phyloP scores from a whole-genome alignment of 2,888 invertebrate species.

The Microctonus aethiopoides region DNA sequence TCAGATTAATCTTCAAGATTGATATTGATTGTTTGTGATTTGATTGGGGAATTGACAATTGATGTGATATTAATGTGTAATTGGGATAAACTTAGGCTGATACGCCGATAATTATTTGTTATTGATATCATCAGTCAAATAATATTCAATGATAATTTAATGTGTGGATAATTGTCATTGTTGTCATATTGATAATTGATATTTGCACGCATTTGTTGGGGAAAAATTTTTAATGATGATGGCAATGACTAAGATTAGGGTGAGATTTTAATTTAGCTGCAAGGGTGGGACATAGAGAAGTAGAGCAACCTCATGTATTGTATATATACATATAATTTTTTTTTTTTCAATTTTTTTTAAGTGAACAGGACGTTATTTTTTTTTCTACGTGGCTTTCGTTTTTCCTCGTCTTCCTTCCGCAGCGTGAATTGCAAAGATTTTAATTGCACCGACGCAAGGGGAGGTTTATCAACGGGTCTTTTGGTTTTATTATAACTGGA shows the following conservation, averaged over 20 bases:
- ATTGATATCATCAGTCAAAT: too few species aligned
- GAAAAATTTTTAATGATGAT: background rate
- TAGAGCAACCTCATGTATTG: conserved; percentile 39
- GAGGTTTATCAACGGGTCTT: background rate
- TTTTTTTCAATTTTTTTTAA: too few species aligned
- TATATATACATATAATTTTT: background rate
- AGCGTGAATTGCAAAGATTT: conserved; percentile 24
- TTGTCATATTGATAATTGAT: background rate
- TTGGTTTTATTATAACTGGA: conserved; percentile 10
- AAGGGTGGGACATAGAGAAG: conserved; percentile 33
- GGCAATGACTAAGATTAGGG: background rate
- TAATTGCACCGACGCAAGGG: conserved; percentile 14
- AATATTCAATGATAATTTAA: background rate
- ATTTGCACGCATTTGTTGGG: background rate
- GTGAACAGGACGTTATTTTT: too few species aligned
- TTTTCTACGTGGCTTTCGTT: conserved; percentile 1
- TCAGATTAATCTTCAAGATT: background rate
- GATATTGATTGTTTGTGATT: background rate
- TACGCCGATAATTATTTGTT: background rate
- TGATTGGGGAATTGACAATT: background rate
- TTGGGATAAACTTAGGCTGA: background rate
- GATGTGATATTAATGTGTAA: background rate
- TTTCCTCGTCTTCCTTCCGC: conserved; percentile 7
- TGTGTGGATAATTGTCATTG: background rate
- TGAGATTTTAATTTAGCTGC: conserved; percentile 40